Conservation (phyloP, 2,888 invertebrate species). For the Drosophila demipolita region DNA sequence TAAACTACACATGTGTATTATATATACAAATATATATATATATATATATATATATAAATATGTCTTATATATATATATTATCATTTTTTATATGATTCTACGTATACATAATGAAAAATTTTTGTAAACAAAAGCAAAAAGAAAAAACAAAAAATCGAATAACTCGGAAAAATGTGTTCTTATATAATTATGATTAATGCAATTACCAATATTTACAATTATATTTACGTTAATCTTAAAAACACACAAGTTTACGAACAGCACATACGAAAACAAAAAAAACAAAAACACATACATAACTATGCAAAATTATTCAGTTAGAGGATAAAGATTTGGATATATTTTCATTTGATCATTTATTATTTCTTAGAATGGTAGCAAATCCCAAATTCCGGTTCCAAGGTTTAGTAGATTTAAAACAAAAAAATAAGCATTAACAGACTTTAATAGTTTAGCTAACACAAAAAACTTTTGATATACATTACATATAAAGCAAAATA, state of each 20-base stretch:
- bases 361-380: slow-evolving; percentile 45
- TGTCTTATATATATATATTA: slow-evolving; percentile 50
- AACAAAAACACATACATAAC: not conserved
- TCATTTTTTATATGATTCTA: slow-evolving; percentile 54
- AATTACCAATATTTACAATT: slow-evolving; percentile 66
- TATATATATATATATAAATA: slow-evolving; percentile 41
- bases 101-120: slow-evolving; percentile 42
- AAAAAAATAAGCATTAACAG: slow-evolving; percentile 56
- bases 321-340: slow-evolving; percentile 16
- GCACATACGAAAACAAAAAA: slow-evolving; percentile 29
- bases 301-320: slow-evolving; percentile 28
- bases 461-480: slow-evolving; percentile 61
- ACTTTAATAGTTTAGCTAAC: slow-evolving; percentile 62
- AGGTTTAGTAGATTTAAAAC: slow-evolving; percentile 66
- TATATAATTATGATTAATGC: slow-evolving; percentile 72
- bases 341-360: slow-evolving; percentile 30
- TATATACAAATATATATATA: slow-evolving; percentile 66
- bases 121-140: slow-evolving; percentile 48
- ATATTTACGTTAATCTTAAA: slow-evolving; percentile 63
- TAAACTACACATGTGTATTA: slow-evolving; percentile 72
- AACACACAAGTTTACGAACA: slow-evolving; percentile 27
- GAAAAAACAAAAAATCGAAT: slow-evolving; percentile 61
- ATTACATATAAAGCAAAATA: slow-evolving; percentile 39
- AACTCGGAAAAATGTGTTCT: slow-evolving; percentile 79
- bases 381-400: slow-evolving; percentile 75